Percentiles rank a stretch among this genome's conserved stretches.
phyloP scores from a whole-genome alignment of 2,888 invertebrate species.

The Germaria angustata region DNA sequence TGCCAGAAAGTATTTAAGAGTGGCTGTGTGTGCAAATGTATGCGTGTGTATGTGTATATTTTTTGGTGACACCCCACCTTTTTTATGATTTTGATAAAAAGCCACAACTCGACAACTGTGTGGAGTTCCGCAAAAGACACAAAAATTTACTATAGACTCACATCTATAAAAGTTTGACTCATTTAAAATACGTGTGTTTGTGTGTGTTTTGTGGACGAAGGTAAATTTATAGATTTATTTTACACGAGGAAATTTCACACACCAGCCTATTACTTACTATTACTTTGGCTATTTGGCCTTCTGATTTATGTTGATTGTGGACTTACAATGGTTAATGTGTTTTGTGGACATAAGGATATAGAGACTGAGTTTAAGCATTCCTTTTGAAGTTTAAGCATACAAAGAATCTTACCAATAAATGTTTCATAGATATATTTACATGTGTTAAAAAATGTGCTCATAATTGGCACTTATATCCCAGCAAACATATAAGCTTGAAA shows the following conservation, averaged over 20 bases:
- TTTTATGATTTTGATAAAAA: conserved; percentile 68
- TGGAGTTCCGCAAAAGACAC: conserved; percentile 75
- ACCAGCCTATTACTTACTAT: not conserved
- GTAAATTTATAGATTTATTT: conserved; percentile 11
- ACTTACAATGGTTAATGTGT: not conserved
- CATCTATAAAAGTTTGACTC: conserved; percentile 20
- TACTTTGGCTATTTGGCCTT: not conserved
- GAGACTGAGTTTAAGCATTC: not conserved
- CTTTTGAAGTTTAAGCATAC: not conserved
- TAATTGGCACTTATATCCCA: not conserved
- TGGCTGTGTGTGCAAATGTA: not conserved
- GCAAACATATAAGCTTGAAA: too few species aligned
- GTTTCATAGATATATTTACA: too few species aligned
- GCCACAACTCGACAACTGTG: conserved; percentile 77
- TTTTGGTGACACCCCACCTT: conserved; percentile 59
- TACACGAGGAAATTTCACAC: not conserved
- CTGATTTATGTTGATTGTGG: conserved; percentile 11
- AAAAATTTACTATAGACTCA: conserved; percentile 38
- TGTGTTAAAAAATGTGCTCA: not conserved
- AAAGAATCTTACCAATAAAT: not conserved
- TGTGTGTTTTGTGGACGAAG: not conserved
- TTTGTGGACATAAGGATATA: not conserved
- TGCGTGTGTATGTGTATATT: conserved; percentile 21
- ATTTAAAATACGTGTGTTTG: not conserved
- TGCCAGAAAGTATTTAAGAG: conserved; percentile 35